phyloP scores from a whole-genome alignment of 2,797 vertebrate species.

The Chaetophractus vellerosus region DNA sequence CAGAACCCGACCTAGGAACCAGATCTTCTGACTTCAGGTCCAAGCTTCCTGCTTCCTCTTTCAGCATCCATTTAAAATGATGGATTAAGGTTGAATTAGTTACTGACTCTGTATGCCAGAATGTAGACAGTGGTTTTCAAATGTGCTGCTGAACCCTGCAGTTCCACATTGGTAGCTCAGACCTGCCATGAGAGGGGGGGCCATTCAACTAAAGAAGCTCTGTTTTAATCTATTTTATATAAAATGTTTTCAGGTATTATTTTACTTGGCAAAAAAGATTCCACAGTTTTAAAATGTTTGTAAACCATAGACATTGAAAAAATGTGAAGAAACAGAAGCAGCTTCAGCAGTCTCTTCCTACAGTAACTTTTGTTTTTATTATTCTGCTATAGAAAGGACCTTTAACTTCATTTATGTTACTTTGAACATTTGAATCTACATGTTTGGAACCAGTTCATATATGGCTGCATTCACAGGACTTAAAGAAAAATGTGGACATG shows the following conservation, averaged over 20 bases:
- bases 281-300: not conserved
- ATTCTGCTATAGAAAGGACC: not conserved
- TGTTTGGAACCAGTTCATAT: conserved; percentile 63
- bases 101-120: not conserved
- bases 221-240: not conserved
- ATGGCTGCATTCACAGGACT: conserved; percentile 34
- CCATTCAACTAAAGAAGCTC: not conserved
- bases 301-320: not conserved
- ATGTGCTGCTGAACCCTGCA: not conserved
- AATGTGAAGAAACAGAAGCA: not conserved
- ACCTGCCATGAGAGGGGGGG: not conserved
- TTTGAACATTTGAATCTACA: not conserved
- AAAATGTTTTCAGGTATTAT: not conserved
- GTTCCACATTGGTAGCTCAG: not conserved
- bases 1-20: not conserved
- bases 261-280: not conserved
- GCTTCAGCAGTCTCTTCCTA: not conserved
- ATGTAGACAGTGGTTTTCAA: not conserved
- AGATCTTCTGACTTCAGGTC: not conserved
- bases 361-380: not conserved
- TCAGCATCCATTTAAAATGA: not conserved
- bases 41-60: not conserved
- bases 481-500: not conserved
- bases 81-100: not conserved
- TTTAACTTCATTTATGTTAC: not conserved